Evolutionary conservation across 2,113 vertebrate species (phyloP), one percentile per base, ranked within the genome.

Genomic region (Nestor notabilis): DNA sequence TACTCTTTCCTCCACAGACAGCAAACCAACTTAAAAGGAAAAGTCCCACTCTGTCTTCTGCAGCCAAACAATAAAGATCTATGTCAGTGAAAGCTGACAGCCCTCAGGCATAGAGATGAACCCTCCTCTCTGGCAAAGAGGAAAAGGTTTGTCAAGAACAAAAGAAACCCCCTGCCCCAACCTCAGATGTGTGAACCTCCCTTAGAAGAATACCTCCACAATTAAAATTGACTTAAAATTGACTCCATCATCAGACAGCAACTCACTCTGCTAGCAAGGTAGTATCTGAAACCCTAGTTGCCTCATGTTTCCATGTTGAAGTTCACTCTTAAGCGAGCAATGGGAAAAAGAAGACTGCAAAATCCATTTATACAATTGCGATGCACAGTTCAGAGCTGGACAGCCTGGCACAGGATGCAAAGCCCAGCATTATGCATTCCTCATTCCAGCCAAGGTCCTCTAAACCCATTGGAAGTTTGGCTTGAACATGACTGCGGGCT

Each of bases 401-500:
- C 90, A 95, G 74, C 65, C 83, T 95, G 91, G 95, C 93, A 93
- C 2, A 4, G 55, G 88, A 90, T 1, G 24, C 74, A 82, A 18
- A 82, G 53, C 52, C 37, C 69, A 71, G 61, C 52, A 89, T 96
- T 95, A 93, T 72, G 80, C 61, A 92, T 95, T 93, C 89, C 77
- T 94, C 81, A 24, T 33, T 83, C 74, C 65, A 92, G 94, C 94
- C 95, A 95, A 95, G 49, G 81, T 87, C 81, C 83, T 93, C 46
- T 68, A 95, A 93, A 94, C 53, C 46, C 89, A 76, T 9, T 44
- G 63, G 74, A 93, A 96, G 94, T 79, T 92, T 93, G 91, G 96
- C 95, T 93, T 91, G 83, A 85, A 87, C 85, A 77, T 0, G 49
- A 47, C 81, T 89, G 88, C 56, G 43, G 52, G 71, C 89, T 91